Percentiles rank a stretch among this genome's conserved stretches.
These are phyloP conservation scores for Spodoptera exigua DNA, from an alignment of 2,888 invertebrate genomes.

Conservation along the genomic window DNA sequence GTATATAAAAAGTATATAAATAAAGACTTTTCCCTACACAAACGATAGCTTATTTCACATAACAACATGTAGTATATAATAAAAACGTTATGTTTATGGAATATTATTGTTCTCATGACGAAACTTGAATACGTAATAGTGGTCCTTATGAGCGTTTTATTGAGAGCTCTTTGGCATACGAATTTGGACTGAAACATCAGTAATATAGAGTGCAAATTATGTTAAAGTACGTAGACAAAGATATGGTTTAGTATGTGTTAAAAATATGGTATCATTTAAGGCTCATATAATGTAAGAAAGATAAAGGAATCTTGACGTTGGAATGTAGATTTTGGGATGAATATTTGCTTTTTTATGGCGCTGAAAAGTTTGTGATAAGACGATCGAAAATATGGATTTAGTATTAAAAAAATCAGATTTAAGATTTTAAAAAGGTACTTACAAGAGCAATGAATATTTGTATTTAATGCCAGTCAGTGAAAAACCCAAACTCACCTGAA, in stretches of 20 bases:
- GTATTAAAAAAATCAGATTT: no score
- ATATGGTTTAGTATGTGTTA: constrained; percentile 47
- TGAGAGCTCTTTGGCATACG: background rate
- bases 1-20: constrained; percentile 16
- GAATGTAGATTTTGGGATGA: no score
- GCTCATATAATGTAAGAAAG: constrained; percentile 13
- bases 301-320: constrained; percentile 1
- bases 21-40: constrained; percentile 27
- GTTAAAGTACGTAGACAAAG: constrained; percentile 2
- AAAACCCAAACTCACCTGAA: constrained; percentile 36
- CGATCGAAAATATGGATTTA: no score
- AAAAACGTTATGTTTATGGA: constrained; percentile 61
- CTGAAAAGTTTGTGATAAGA: no score
- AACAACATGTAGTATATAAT: constrained; percentile 49
- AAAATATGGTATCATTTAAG: constrained; percentile 44
- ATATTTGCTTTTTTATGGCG: no score
- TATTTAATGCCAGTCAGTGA: no score
- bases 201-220: constrained; percentile 4
- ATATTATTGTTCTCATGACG: constrained; percentile 61
- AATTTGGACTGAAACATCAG: constrained; percentile 13
- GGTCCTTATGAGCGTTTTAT: constrained; percentile 51
- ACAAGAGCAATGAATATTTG: no score
- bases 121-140: constrained; percentile 60
- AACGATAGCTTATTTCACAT: constrained; percentile 44
- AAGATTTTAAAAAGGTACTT: no score